Percentiles rank a stretch among this genome's conserved stretches.
phyloP scores from a whole-genome alignment of 2,888 invertebrate species.

The Pecten maximus region DNA sequence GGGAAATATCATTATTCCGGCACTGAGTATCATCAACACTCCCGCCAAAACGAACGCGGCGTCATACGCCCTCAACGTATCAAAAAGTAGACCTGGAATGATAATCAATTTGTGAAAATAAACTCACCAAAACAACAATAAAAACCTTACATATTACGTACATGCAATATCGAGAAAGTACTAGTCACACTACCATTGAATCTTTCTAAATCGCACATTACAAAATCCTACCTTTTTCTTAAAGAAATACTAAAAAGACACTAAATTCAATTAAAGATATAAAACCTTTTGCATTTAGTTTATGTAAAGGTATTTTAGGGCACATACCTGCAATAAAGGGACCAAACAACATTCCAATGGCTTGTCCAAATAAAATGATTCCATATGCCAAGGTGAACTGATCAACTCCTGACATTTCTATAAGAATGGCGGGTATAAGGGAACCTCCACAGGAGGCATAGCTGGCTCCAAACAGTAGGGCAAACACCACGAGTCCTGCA shows the following conservation, averaged over 20 bases:
- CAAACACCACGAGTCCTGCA: conserved; percentile 45
- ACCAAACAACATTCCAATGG: conserved; percentile 46
- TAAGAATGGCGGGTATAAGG: conserved; percentile 51
- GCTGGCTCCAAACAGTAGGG: conserved; percentile 47
- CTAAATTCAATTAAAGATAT: too few species aligned
- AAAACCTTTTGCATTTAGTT: too few species aligned
- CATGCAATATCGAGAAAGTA: too few species aligned
- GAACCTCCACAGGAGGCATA: conserved; percentile 52
- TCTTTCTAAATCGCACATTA: too few species aligned
- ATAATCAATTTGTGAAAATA: neutral
- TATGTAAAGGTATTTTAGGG: neutral
- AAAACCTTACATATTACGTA: neutral
- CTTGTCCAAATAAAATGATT: conserved; percentile 38
- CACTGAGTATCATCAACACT: conserved; percentile 47
- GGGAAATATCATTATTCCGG: conserved; percentile 50
- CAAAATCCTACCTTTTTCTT: too few species aligned
- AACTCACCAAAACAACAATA: too few species aligned
- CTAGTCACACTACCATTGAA: too few species aligned
- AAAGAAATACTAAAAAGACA: too few species aligned
- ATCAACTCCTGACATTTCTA: conserved; percentile 47
- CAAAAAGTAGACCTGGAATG: conserved; percentile 50
- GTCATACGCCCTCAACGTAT: conserved; percentile 40
- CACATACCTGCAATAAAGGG: conserved; percentile 48
- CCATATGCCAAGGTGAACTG: conserved; percentile 47
- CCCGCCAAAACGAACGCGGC: conserved; percentile 47